phyloP scores from a whole-genome alignment of 2,113 vertebrate species.

The Illadopsis cleaveri region DNA sequence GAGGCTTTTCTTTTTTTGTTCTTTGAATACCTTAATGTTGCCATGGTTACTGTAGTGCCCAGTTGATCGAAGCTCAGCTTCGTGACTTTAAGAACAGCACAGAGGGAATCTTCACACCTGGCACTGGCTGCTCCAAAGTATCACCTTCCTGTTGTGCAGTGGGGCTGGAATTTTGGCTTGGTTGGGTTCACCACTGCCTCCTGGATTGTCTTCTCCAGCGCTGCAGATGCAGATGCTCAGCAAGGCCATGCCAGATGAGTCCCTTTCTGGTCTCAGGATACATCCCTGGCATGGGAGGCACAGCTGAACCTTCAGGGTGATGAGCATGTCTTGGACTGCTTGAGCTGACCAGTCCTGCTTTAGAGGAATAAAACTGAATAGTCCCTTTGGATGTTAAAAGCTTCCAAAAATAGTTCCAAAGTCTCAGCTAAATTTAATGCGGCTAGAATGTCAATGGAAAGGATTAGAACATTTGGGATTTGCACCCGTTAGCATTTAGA shows the following conservation, averaged over 20 bases:
- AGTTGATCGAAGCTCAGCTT: not conserved
- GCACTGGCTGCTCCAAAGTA: not conserved
- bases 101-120: not conserved
- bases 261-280: not conserved
- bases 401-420: conserved; percentile 57
- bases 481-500: conserved; percentile 21
- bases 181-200: not conserved
- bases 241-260: fast-evolving
- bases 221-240: not conserved
- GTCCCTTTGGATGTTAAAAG: conserved; percentile 49
- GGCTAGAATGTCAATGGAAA: conserved; percentile 41
- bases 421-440: conserved; percentile 57
- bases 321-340: not conserved
- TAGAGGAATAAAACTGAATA: conserved; percentile 12
- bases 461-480: conserved; percentile 54
- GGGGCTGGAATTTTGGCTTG: not conserved
- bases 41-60: not conserved
- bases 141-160: not conserved
- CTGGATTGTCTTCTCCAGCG: not conserved
- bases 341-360: not conserved
- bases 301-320: not conserved
- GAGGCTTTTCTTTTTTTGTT: not conserved
- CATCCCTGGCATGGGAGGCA: not conserved
- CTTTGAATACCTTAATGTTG: not conserved
- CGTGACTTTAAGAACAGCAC: not conserved